These are phyloP conservation scores for Scolopax rusticola DNA, from an alignment of 2,797 vertebrate species.

Conservation along the genomic window DNA sequence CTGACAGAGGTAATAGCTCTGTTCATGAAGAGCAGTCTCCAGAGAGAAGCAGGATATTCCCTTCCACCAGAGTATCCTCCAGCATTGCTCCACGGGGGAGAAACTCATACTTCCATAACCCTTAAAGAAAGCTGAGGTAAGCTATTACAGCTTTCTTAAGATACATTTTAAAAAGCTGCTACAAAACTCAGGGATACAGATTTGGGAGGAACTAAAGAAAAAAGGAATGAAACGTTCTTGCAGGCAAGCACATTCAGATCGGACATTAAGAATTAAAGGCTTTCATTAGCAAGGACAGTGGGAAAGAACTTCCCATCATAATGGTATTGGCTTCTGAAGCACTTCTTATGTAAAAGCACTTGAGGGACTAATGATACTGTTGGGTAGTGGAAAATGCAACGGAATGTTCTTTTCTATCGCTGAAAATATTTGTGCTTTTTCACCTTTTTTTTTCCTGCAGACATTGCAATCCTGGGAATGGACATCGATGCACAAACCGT, in stretches of 20 bases:
- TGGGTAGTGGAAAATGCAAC: not conserved
- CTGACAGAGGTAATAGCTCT: not conserved
- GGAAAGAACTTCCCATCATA: not conserved
- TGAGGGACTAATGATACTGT: not conserved
- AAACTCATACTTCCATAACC: not conserved
- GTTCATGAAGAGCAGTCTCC: not conserved
- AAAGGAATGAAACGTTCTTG: not conserved
- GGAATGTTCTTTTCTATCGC: not conserved
- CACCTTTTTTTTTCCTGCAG: slow-evolving; percentile 73
- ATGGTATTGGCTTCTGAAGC: not conserved
- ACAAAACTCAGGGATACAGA: not conserved
- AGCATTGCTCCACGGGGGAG: not conserved
- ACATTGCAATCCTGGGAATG: slow-evolving; percentile 80
- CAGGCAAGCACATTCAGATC: not conserved
- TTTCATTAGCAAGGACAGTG: not conserved
- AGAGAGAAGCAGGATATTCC: not conserved
- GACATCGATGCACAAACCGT: slow-evolving; percentile 88
- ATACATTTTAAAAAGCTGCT: not conserved
- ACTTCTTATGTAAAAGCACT: not conserved
- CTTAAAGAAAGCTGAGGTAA: not conserved
- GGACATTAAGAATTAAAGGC: not conserved
- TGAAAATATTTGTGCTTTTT: not conserved
- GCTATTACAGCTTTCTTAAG: not conserved
- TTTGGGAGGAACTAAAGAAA: not conserved
- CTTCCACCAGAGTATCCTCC: not conserved